Evolutionary conservation across 2,113 vertebrate species (phyloP).

Genomic region (Nerophis lumbriciformis): DNA sequence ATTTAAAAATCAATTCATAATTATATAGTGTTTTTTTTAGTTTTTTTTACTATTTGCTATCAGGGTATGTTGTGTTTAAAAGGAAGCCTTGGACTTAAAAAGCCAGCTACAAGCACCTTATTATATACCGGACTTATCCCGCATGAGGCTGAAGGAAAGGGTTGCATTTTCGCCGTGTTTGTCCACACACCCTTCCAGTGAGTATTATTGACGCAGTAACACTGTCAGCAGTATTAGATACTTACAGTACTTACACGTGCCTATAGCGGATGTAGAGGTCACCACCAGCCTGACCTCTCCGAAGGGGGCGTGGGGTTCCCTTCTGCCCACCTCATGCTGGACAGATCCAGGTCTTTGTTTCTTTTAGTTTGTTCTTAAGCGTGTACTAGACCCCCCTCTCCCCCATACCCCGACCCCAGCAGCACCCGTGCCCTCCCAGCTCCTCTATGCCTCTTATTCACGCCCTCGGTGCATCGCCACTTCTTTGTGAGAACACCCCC

Average conservation of each 20-base stretch:
- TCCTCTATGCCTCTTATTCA: constrained; percentile 54
- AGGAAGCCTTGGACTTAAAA: constrained; percentile 62
- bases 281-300: constrained; percentile 40
- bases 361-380: constrained; percentile 57
- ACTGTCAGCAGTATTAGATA: constrained; percentile 66
- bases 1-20: too few species aligned
- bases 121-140: constrained; percentile 45
- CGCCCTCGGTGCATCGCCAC: constrained; percentile 58
- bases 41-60: constrained; percentile 46
- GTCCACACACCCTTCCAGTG: constrained; percentile 25
- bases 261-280: constrained; percentile 29
- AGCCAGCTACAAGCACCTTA: constrained; percentile 75
- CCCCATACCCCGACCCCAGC: neutral
- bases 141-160: constrained; percentile 59
- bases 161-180: constrained; percentile 44
- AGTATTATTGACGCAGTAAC: constrained; percentile 42
- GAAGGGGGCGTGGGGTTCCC: constrained; percentile 42
- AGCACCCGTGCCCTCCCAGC: constrained; percentile 50
- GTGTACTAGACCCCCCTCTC: constrained; percentile 36
- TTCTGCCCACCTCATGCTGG: constrained; percentile 62
- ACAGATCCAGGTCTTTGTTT: constrained; percentile 56
- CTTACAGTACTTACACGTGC: constrained; percentile 23
- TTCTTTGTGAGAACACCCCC: constrained; percentile 69
- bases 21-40: too few species aligned
- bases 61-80: constrained; percentile 66